These are phyloP conservation scores for Latheticus oryzae DNA, from an alignment of 2,888 invertebrate species.

Conservation along the genomic window DNA sequence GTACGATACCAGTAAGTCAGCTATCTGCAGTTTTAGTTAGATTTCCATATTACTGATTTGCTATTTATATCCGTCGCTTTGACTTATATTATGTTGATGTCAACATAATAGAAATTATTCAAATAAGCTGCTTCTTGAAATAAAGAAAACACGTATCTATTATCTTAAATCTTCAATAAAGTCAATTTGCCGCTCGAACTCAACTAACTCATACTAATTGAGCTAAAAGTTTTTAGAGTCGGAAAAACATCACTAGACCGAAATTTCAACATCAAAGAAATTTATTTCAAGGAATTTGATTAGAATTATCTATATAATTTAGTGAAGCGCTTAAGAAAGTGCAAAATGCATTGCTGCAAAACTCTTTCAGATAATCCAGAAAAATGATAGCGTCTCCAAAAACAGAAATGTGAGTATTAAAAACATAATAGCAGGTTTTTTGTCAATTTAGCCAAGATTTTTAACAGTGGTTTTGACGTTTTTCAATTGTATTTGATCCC, in stretches of 20 bases:
- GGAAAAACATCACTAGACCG: conserved; percentile 1
- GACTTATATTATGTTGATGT: conserved; percentile 21
- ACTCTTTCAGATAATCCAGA: conserved; percentile 11
- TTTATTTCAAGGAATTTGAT: conserved; percentile 21
- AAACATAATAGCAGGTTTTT: conserved; percentile 33
- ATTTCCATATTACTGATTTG: conserved; percentile 14
- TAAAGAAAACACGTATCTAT: conserved; percentile 17
- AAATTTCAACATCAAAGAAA: conserved; percentile 28
- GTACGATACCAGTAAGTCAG: conserved; percentile 26
- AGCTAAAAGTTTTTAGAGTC: not conserved
- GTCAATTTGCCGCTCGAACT: conserved; percentile 14
- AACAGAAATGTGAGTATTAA: conserved; percentile 15
- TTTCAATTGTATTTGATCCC: conserved; percentile 15
- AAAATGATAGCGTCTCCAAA: conserved; percentile 20
- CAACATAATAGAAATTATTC: conserved; percentile 38
- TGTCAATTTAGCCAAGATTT: conserved; percentile 9
- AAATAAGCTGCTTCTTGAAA: conserved; percentile 25
- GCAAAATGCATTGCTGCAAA: conserved; percentile 33
- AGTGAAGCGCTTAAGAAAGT: conserved; percentile 24
- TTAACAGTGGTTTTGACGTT: conserved; percentile 4
- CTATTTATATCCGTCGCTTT: conserved; percentile 26
- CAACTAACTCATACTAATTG: conserved; percentile 13
- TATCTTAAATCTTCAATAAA: conserved; percentile 18
- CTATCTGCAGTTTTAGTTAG: conserved; percentile 32
- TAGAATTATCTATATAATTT: conserved; percentile 31